Evolutionary conservation across 2,797 vertebrate genomes (phyloP), one percentile per base, ranked within the genome.

Genomic region (Phylloscopus collybita): DNA sequence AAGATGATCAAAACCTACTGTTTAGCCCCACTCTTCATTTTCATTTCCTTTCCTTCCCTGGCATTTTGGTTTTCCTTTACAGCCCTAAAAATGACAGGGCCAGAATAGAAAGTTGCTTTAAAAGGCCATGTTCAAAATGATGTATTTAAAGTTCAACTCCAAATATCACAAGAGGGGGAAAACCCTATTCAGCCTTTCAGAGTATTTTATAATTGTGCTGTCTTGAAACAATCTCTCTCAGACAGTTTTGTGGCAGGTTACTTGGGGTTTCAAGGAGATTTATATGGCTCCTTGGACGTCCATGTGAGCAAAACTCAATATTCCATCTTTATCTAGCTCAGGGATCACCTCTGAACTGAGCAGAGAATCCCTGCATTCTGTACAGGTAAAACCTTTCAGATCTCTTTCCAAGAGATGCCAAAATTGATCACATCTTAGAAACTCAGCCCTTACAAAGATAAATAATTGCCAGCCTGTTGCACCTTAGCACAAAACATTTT

Each of bases 31-130:
- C 60, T 88, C 59, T 51, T 40, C 11, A 10, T 90, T 88, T 86
- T 82, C 16, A 88, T 93, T 88, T 95, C 62, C 83, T 88, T 26
- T 66, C 54, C 64, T 81, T 67, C 56, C 61, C 61, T 82, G 75
- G 71, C 81, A 82, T 92, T 93, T 90, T 75, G 51, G 60, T 90
- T 90, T 86, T 84, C 60, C 54, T 79, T 86, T 80, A 61, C 40
- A 71, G 73, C 47, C 80, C 73, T 67, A 79, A 95, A 95, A 93
- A 86, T 93, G 82, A 92, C 86, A 88, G 51, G 40, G 49, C 59
- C 56, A 84, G 76, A 94, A 86, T 10, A 86, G 61, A 79, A 78
- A 95, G 56, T 70, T 95, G 79, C 76, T 93, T 95, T 88, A 84
- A 95, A 95, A 95, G 75, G 92, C 88, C 76, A 72, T 2, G 56